These are phyloP conservation scores for Bhutanitis thaidina DNA, from an alignment of 2,888 invertebrate species.

Conservation along the genomic window DNA sequence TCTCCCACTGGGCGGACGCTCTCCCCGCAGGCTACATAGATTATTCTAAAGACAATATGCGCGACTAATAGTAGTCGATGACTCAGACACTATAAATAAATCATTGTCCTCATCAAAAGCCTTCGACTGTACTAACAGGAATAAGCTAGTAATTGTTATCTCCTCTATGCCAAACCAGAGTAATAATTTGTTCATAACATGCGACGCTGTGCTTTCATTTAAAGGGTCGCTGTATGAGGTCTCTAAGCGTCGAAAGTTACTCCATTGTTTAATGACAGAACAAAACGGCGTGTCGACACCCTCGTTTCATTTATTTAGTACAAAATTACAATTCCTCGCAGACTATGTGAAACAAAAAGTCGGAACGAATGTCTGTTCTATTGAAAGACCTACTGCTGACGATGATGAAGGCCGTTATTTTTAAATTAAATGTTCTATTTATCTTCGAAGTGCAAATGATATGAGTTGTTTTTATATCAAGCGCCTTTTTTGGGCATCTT, in stretches of 20 bases:
- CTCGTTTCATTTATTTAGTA: conserved; percentile 65
- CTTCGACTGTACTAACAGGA: conserved; percentile 60
- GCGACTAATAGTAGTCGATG: conserved; percentile 66
- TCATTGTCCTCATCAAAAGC: conserved; percentile 54
- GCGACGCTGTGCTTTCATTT: conserved; percentile 47
- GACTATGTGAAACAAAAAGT: conserved; percentile 58
- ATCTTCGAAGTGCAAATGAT: conserved; percentile 32
- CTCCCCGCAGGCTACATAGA: conserved; percentile 37
- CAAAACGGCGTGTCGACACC: conserved; percentile 76
- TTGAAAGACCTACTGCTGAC: conserved; percentile 48
- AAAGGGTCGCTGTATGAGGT: conserved; percentile 72
- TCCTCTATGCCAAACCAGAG: conserved; percentile 73
- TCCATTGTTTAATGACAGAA: conserved; percentile 66
- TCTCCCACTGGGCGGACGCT: conserved; percentile 60
- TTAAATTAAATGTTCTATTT: conserved; percentile 53
- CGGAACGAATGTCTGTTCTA: conserved; percentile 57
- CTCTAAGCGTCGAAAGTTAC: conserved; percentile 48
- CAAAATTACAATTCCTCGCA: conserved; percentile 59
- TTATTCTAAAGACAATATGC: conserved; percentile 58
- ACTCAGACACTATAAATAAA: conserved; percentile 71
- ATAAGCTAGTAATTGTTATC: conserved; percentile 65
- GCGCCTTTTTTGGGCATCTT: background rate
- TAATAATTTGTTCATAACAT: conserved; percentile 78
- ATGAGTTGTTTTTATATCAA: conserved; percentile 24
- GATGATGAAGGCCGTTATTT: conserved; percentile 68